Conservation (phyloP, 2,888 invertebrate species). For the Lasioglossum figueresi region DNA sequence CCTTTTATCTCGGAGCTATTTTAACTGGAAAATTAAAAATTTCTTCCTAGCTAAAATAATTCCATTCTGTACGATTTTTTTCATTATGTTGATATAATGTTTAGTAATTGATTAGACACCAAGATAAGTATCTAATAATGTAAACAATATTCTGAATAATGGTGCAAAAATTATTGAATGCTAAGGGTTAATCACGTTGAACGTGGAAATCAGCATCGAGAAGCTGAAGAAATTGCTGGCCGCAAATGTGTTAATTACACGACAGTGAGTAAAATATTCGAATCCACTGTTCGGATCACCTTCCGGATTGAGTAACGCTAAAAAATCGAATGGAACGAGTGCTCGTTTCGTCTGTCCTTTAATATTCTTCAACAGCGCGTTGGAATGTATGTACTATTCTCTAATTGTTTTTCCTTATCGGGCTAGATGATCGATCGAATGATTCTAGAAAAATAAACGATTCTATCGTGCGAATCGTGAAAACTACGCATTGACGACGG, state of each 20-base stretch:
- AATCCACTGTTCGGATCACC: slow-evolving; percentile 22
- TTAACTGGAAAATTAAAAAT: no score
- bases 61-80: no score
- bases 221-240: neutral
- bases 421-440: slow-evolving; percentile 37
- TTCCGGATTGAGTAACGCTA: slow-evolving; percentile 35
- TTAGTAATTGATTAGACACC: no score
- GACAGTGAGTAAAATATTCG: neutral
- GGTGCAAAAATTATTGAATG: no score
- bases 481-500: slow-evolving; percentile 38
- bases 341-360: neutral
- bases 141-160: no score
- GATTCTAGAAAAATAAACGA: slow-evolving; percentile 55
- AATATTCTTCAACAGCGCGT: slow-evolving; percentile 29
- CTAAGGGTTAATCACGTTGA: neutral
- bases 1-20: no score
- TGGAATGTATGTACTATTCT: slow-evolving; percentile 8
- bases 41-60: no score
- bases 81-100: no score
- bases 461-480: slow-evolving; percentile 45
- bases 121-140: no score
- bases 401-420: slow-evolving; percentile 31
- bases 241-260: slow-evolving; percentile 4
- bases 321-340: slow-evolving; percentile 40
- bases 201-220: neutral